A percentile compares a stretch with the other conserved stretches of the same genome.
Evolutionary conservation across 2,888 invertebrate genomes (phyloP).

Genomic region (Amphipyra tragopoginis): DNA sequence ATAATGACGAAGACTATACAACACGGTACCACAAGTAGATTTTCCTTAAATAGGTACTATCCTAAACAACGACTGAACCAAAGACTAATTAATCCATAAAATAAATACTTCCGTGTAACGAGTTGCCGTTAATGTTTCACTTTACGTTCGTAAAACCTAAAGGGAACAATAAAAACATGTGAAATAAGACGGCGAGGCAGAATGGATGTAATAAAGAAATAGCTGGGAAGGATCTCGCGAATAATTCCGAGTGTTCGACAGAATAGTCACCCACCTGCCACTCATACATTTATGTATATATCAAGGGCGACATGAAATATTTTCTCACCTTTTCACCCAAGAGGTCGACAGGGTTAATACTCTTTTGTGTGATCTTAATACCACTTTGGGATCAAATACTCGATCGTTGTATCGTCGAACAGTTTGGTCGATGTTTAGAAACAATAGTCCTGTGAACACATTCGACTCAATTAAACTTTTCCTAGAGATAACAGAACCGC

Average conservation of each 20-base stretch:
- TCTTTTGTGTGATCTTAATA: constrained; percentile 31
- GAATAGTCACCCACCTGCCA: constrained; percentile 49
- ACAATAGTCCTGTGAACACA: constrained; percentile 15
- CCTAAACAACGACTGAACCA: constrained; percentile 25
- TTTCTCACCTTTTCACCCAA: constrained; percentile 38
- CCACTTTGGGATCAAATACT: constrained; percentile 12
- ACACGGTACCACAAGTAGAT: no score
- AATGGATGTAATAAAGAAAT: constrained; percentile 83
- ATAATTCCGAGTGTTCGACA: constrained; percentile 75
- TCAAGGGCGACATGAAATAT: constrained; percentile 43
- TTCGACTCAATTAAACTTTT: constrained; percentile 43
- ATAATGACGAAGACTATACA: neutral
- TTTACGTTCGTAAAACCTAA: constrained; percentile 61
- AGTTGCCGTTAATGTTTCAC: constrained; percentile 56
- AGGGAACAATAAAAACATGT: constrained; percentile 76
- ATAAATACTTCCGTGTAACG: constrained; percentile 53
- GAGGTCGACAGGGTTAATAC: constrained; percentile 26
- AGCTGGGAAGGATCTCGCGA: constrained; percentile 70
- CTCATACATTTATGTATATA: constrained; percentile 47
- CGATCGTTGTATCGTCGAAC: constrained; percentile 11
- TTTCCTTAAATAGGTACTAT: neutral
- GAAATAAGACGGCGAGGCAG: constrained; percentile 71
- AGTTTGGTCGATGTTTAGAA: constrained; percentile 10
- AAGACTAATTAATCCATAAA: constrained; percentile 56
- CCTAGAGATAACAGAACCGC: constrained; percentile 17